phyloP scores from a whole-genome alignment of 2,113 vertebrate species.

The Gobiocypris rarus region DNA sequence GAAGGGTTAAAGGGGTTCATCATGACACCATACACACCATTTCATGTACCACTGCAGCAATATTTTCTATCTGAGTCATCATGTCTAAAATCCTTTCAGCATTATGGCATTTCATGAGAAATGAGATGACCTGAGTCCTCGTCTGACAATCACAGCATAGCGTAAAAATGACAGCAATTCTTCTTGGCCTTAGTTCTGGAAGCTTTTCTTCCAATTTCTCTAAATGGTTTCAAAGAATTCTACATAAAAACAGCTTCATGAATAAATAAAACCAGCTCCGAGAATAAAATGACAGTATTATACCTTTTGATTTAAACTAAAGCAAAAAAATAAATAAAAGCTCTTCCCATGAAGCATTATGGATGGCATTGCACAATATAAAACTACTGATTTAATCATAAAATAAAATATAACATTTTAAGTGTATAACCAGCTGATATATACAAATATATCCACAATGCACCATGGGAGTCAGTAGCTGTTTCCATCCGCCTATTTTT shows the following conservation, averaged over 20 bases:
- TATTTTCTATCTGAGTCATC: neutral
- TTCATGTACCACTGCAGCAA: neutral
- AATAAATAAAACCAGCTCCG: neutral
- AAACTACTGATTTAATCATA: too few species aligned
- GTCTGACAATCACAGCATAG: neutral
- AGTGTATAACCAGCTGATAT: neutral
- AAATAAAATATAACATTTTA: neutral
- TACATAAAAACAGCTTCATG: neutral
- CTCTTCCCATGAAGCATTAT: too few species aligned
- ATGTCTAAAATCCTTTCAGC: neutral
- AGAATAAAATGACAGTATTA: neutral
- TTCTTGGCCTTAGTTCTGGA: neutral
- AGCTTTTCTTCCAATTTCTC: neutral
- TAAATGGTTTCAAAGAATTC: neutral
- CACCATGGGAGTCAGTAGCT: neutral
- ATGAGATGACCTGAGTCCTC: neutral
- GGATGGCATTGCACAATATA: too few species aligned
- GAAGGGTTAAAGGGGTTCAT: neutral
- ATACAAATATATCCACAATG: neutral
- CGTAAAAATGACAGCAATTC: neutral
- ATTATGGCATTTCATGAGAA: neutral
- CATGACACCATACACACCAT: neutral
- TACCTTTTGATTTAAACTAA: neutral
- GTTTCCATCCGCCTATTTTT: too few species aligned
- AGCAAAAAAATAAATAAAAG: too few species aligned